phyloP scores from a whole-genome alignment of 2,113 vertebrate species.

The Xiphias gladius region DNA sequence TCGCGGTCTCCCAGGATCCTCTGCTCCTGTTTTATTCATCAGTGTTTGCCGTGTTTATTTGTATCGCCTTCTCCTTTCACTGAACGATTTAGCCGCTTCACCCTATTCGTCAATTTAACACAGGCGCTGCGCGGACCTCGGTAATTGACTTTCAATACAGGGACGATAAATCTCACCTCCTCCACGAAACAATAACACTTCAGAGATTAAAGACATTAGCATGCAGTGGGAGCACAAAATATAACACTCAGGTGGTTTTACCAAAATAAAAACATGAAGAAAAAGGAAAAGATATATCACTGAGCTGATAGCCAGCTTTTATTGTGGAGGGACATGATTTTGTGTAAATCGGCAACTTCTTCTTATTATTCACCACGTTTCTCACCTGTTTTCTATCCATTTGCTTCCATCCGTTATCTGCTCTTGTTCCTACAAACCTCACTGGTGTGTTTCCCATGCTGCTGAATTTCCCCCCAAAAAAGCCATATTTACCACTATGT shows the following conservation, averaged over 20 bases:
- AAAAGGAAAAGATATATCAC: background rate
- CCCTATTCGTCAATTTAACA: conserved; percentile 60
- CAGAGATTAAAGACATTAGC: conserved; percentile 53
- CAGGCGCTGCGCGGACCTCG: background rate
- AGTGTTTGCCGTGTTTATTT: conserved; percentile 27
- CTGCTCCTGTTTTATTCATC: conserved; percentile 64
- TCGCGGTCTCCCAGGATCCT: conserved; percentile 31
- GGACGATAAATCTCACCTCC: conserved; percentile 53
- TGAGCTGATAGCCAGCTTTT: too few relatives aligned
- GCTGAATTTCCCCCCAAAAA: too few relatives aligned
- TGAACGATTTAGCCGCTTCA: conserved; percentile 14
- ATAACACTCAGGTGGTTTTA: background rate
- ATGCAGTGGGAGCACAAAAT: background rate
- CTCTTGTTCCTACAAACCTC: too few relatives aligned
- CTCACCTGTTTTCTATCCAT: too few relatives aligned
- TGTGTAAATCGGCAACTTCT: too few relatives aligned
- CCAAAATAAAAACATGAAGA: background rate
- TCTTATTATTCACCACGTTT: too few relatives aligned
- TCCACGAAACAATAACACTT: conserved; percentile 44
- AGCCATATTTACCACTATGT: too few relatives aligned
- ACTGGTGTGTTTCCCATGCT: too few relatives aligned
- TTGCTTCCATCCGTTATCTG: too few relatives aligned
- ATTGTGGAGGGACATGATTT: too few relatives aligned
- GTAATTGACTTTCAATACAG: conserved; percentile 63
- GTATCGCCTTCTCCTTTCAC: conserved; percentile 29